phyloP scores from a whole-genome alignment of 35 echinoderm and acorn worm species.

The Hemicentrotus pulcherrimus region DNA sequence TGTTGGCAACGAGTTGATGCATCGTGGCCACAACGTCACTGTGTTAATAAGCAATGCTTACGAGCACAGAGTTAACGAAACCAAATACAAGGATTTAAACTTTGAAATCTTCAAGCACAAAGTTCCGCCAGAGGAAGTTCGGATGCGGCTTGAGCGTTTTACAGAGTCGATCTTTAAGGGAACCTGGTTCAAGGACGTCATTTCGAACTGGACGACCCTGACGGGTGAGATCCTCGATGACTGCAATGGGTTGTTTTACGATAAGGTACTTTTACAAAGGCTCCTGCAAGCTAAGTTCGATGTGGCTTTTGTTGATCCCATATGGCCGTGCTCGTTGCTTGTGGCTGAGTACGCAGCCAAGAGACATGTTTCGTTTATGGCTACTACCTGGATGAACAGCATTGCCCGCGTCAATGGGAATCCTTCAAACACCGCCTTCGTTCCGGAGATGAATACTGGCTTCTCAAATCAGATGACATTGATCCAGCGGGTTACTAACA shows the following conservation, averaged over 20 bases:
- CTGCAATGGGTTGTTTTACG: conserved; percentile 51
- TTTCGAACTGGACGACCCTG: conserved; percentile 12
- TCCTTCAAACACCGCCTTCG: conserved; percentile 56
- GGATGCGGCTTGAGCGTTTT: conserved; percentile 33
- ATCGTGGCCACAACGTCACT: conserved; percentile 70
- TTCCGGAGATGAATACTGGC: conserved; percentile 53
- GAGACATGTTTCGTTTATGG: conserved; percentile 55
- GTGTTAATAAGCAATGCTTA: conserved; percentile 64
- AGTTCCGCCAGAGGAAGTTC: conserved; percentile 45
- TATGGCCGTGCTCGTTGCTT: conserved; percentile 61
- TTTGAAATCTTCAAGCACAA: conserved; percentile 64
- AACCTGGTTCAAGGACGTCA: conserved; percentile 55
- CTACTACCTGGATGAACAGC: conserved; percentile 47
- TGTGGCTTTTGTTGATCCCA: conserved; percentile 53
- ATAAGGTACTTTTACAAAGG: conserved; percentile 55
- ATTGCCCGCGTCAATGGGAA: conserved; percentile 57
- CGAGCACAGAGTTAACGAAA: conserved; percentile 43
- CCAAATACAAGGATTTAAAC: conserved; percentile 48
- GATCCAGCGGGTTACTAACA: conserved; percentile 57
- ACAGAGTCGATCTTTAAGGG: conserved; percentile 60
- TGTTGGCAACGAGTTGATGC: conserved; percentile 55
- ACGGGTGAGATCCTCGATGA: conserved; percentile 54
- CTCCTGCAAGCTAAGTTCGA: conserved; percentile 54
- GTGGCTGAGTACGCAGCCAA: conserved; percentile 52
- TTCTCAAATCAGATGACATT: conserved; percentile 69